Base-by-base conservation (phyloP, 2,113 vertebrate species). In the Pavo muticus region DNA sequence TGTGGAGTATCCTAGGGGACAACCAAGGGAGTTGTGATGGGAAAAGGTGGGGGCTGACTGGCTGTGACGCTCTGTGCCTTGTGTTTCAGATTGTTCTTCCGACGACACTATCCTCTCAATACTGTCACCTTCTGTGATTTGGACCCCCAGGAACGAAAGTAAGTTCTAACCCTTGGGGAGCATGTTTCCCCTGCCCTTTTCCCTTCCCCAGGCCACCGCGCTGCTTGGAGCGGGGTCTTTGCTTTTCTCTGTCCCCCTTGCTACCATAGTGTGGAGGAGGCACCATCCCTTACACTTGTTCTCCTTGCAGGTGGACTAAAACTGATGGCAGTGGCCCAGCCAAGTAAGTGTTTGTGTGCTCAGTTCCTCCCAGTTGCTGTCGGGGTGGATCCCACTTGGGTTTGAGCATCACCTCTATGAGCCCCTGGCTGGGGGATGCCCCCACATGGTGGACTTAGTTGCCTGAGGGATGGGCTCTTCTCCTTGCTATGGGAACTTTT, bases 141-240 rank as follows among this genome's bases (percentile, higher is more conserved):
- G 87, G 99, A 99, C 91, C 99, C 99, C 77, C 99, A 99, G 97
- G 99, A 99, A 94, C 98, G 99, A 93, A 99, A 99, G 99, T 99
- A 97, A 98, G 99, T 98, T 19, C 12, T 47, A 10, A 50, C 30
- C 25, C 4, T 3, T 4, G 45, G n/a, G 9, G 10, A 86, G 24
- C 8, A 3, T 1, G 5, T 74, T 10, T 69, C 5, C 57, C 15
- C 14, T 73, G 35, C 14, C 47, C 24, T 14, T 68, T 86, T 47
- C 29, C 32, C 29, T 83, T 21, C 9, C 29, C 2, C 6, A 71
- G 60, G 24, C 37, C 87, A 13, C 60, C 25, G 29, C n/a, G 25
- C 37, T 90, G 69, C 61, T 52, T 74, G 72, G 47, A 86, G 39
- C 21, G 50, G 64, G 27, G 15, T 39, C 42, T 79, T 79, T 56